These are phyloP conservation scores for Melospiza georgiana DNA, from an alignment of 2,113 vertebrate genomes.

Conservation along the genomic window DNA sequence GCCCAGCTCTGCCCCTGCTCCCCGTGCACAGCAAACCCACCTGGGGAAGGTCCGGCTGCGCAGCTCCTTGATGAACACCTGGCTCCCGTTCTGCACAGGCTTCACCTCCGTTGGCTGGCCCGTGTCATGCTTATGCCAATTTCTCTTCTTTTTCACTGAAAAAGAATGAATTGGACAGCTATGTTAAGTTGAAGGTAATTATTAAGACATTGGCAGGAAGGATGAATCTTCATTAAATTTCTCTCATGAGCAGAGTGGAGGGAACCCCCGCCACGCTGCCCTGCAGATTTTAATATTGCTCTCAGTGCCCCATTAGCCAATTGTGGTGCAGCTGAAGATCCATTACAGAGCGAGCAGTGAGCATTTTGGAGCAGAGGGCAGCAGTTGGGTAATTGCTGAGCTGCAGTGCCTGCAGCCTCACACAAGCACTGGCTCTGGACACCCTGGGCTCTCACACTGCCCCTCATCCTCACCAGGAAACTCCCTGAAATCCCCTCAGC, in stretches of 20 bases:
- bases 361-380: constrained; percentile 22
- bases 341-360: background rate
- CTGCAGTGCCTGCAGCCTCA: background rate
- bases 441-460: background rate
- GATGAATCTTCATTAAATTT: background rate
- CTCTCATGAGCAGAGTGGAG: background rate
- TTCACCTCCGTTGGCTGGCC: constrained; percentile 89
- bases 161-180: background rate
- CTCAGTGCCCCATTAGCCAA: background rate
- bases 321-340: background rate
- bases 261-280: background rate
- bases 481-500: background rate
- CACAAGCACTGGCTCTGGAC: constrained; percentile 12
- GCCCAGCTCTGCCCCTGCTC: background rate
- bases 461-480: background rate
- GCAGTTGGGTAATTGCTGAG: constrained; percentile 23
- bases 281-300: background rate
- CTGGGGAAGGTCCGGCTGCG: constrained; percentile 95
- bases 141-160: constrained; percentile 97
- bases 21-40: constrained; percentile 54
- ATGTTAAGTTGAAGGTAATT: background rate
- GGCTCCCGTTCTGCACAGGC: constrained; percentile 96
- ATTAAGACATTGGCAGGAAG: background rate
- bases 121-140: constrained; percentile 92
- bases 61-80: constrained; percentile 96